A percentile compares a stretch with the other conserved stretches of the same genome.
Conservation (phyloP, 2,113 vertebrate species). For the Hydrolagus affinis region DNA sequence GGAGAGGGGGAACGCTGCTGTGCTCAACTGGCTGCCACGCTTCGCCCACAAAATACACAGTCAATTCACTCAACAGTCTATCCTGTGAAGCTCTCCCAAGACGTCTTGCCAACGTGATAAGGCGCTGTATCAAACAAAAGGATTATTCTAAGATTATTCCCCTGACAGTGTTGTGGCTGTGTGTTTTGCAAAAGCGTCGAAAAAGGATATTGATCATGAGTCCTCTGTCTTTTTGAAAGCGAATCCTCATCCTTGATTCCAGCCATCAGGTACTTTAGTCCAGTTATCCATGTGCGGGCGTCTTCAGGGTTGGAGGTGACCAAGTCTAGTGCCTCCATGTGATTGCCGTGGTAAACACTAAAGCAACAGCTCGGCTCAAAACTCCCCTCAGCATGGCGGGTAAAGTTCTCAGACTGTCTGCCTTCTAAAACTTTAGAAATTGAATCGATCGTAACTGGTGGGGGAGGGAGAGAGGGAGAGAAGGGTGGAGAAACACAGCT, state of each 20-base stretch:
- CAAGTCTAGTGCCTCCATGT: slow-evolving; percentile 90
- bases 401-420: slow-evolving; percentile 83
- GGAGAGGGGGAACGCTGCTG: no score
- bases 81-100: no score
- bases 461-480: not conserved
- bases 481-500: not conserved
- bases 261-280: slow-evolving; percentile 89
- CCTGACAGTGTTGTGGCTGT: not conserved
- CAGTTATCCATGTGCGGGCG: slow-evolving; percentile 90
- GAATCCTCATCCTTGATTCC: slow-evolving; percentile 96
- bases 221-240: slow-evolving; percentile 80
- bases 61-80: no score
- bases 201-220: slow-evolving; percentile 93
- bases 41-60: no score
- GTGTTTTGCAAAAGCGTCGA: not conserved
- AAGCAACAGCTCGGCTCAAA: slow-evolving; percentile 89
- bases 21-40: no score
- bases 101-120: no score
- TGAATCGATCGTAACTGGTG: slow-evolving; percentile 86
- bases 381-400: slow-evolving; percentile 77
- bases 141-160: no score
- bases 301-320: slow-evolving; percentile 88
- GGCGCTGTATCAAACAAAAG: no score
- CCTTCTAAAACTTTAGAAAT: slow-evolving; percentile 96
- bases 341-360: slow-evolving; percentile 88